Conservation (phyloP, 2,113 vertebrate species). For the Urocitellus parryii region DNA sequence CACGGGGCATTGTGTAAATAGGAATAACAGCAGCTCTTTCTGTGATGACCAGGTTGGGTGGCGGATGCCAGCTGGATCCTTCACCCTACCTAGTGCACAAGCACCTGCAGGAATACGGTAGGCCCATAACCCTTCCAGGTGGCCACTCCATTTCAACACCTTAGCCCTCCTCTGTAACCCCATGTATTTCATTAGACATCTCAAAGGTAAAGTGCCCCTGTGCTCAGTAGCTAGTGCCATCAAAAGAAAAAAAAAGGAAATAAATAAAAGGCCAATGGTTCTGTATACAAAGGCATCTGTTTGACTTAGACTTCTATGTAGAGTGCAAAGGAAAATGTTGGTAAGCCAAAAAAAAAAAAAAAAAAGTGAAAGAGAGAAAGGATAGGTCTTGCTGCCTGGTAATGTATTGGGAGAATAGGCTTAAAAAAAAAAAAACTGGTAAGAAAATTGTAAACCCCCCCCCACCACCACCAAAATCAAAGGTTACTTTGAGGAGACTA, state of each 20-base stretch:
- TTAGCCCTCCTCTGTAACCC: not conserved
- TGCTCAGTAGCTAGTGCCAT: too few species aligned
- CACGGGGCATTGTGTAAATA: too few species aligned
- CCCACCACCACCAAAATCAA: not conserved
- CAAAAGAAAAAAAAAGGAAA: too few species aligned
- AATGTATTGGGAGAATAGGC: not conserved
- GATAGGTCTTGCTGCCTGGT: not conserved
- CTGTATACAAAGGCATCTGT: not conserved
- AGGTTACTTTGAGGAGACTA: not conserved
- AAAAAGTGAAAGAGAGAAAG: not conserved
- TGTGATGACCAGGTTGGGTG: too few species aligned
- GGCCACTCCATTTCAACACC: not conserved
- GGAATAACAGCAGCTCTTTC: not conserved
- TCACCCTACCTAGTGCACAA: rapidly evolving
- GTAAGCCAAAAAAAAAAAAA: not conserved
- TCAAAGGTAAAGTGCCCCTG: too few species aligned
- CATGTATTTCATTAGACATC: too few species aligned
- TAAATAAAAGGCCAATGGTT: not conserved
- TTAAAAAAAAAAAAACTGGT: not conserved
- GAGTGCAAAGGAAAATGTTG: not conserved
- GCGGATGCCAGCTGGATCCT: too few species aligned
- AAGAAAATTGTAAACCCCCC: not conserved
- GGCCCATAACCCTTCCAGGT: not conserved
- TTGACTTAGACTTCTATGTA: not conserved
- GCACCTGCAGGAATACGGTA: too few species aligned